Conservation (phyloP, 2,888 invertebrate genomes). For the Dyspetes luteomarginatus region DNA sequence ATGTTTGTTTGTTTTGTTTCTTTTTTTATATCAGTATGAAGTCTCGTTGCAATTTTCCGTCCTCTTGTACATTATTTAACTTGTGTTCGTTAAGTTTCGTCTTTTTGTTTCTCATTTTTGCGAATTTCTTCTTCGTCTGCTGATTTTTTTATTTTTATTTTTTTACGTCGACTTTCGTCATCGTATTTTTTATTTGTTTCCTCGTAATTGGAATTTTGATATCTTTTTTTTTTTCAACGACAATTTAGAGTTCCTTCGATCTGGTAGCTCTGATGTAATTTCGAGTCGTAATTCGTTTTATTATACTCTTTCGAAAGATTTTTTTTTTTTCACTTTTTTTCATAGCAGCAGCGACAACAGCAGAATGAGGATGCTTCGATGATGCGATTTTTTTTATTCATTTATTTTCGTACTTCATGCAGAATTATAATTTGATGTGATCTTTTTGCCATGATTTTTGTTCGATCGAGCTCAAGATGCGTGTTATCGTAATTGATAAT, state of each 20-base stretch:
- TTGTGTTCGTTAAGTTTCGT: not conserved
- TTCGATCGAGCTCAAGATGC: not conserved
- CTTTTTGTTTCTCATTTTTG: not conserved
- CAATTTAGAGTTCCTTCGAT: slow-evolving; percentile 20
- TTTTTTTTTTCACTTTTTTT: slow-evolving; percentile 8
- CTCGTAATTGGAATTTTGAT: not conserved
- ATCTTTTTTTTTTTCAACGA: slow-evolving; percentile 2
- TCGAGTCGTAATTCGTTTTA: not conserved
- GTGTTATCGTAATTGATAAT: slow-evolving; percentile 1
- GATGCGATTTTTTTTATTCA: not conserved
- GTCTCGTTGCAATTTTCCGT: slow-evolving; percentile 5
- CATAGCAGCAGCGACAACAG: slow-evolving; percentile 7
- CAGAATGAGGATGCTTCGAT: slow-evolving; percentile 4
- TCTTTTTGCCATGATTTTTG: not conserved
- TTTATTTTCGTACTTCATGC: slow-evolving; percentile 13
- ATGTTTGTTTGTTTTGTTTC: not conserved
- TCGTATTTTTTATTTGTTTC: not conserved
- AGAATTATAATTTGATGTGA: not conserved
- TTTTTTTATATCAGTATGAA: not conserved
- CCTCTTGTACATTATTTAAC: not conserved
- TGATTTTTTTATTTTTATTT: too few species aligned
- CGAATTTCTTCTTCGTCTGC: not conserved
- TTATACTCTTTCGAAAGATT: slow-evolving; percentile 21
- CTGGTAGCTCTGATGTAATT: slow-evolving; percentile 28
- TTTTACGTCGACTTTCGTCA: not conserved